Conservation (phyloP, 2,113 vertebrate species). For the Psittacula cyanocephala region DNA sequence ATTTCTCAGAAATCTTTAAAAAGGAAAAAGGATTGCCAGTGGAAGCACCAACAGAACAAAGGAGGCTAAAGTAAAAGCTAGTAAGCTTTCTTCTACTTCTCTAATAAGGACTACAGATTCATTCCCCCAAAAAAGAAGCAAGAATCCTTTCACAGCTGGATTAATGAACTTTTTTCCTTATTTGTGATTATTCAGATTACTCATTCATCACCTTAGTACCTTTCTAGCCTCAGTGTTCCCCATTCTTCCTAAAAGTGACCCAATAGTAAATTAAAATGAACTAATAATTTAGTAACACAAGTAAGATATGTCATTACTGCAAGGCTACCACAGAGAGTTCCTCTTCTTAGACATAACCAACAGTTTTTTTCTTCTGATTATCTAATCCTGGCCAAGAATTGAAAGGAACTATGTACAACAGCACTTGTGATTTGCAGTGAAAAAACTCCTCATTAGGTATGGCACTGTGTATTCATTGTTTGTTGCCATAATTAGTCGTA, state of each 20-base stretch:
- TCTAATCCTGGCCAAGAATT: background rate
- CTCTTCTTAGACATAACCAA: background rate
- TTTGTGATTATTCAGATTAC: background rate
- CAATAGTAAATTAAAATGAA: background rate
- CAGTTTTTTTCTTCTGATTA: background rate
- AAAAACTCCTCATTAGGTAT: background rate
- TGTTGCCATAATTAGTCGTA: background rate
- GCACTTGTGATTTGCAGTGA: fast-evolving
- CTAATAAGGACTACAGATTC: background rate
- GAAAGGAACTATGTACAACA: background rate
- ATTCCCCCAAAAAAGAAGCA: background rate
- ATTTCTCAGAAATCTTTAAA: background rate
- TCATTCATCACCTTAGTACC: background rate
- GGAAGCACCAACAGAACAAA: background rate
- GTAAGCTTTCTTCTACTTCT: background rate
- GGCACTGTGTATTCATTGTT: background rate
- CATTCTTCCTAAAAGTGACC: background rate
- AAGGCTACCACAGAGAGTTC: background rate
- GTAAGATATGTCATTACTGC: background rate
- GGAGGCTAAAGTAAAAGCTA: background rate
- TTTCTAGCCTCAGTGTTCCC: background rate
- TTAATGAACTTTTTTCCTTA: background rate
- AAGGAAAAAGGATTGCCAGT: background rate
- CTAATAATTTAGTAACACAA: background rate
- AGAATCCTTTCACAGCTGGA: background rate